phyloP scores from a whole-genome alignment of 2,888 invertebrate species.

The Dryomyza anilis region DNA sequence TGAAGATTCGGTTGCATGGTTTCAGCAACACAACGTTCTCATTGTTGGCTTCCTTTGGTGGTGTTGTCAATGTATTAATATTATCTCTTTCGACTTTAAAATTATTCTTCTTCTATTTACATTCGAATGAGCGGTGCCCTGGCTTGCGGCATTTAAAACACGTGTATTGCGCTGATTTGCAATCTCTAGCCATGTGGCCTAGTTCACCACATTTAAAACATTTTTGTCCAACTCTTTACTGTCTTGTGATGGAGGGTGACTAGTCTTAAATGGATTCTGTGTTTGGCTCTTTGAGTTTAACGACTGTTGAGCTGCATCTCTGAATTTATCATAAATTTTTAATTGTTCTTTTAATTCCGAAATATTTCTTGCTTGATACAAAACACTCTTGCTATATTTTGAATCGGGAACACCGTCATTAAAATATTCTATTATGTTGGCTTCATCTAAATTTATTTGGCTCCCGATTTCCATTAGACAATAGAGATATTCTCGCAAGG shows the following conservation, averaged over 20 bases:
- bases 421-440: conserved; percentile 13
- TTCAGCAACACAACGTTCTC: background rate
- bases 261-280: background rate
- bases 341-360: background rate
- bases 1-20: background rate
- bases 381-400: background rate
- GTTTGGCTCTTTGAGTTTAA: background rate
- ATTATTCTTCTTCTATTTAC: background rate
- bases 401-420: conserved; percentile 18
- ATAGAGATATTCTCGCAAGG: background rate
- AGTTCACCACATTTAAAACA: background rate
- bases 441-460: conserved; percentile 8
- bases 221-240: background rate
- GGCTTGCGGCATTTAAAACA: background rate
- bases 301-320: background rate
- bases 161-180: background rate
- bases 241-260: background rate
- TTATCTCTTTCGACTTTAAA: background rate
- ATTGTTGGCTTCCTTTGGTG: background rate
- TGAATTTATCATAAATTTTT: conserved; percentile 2
- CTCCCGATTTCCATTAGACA: background rate
- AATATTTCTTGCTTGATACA: conserved; percentile 4
- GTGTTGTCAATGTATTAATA: background rate
- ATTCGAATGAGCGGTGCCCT: background rate
- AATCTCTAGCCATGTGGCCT: background rate